Conservation (phyloP, 2,113 vertebrate species). For the Mesocricetus auratus region DNA sequence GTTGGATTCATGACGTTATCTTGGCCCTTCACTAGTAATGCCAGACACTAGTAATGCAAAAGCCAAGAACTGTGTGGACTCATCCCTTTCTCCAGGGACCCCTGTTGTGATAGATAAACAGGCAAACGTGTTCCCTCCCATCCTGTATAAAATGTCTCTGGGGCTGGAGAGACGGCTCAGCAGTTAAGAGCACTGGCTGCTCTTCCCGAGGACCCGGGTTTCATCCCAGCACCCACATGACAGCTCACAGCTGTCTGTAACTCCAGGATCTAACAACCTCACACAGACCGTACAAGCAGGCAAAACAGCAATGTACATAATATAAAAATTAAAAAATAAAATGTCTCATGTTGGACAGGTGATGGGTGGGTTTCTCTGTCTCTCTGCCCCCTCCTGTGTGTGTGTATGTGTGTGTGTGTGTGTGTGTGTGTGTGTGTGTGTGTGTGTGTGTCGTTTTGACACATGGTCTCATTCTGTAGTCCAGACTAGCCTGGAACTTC, state of each 20-base stretch:
- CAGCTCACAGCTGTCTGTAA: no score
- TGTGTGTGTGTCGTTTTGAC: not conserved
- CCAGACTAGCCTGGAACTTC: not conserved
- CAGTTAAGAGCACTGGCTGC: no score
- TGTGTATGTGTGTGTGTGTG: no score
- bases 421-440: no score
- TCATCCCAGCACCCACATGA: no score
- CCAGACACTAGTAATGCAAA: fast-evolving
- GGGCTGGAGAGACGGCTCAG: no score
- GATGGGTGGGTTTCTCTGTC: not conserved
- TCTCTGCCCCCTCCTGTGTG: no score
- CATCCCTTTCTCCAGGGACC: not conserved
- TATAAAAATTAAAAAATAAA: no score
- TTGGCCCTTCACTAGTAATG: not conserved
- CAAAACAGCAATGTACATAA: no score
- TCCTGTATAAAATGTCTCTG: not conserved
- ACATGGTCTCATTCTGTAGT: not conserved
- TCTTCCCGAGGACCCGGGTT: no score
- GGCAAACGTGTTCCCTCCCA: not conserved
- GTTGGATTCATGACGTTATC: not conserved
- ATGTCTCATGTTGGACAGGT: not conserved
- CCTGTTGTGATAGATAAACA: not conserved
- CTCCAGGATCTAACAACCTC: no score
- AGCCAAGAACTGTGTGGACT: not conserved
- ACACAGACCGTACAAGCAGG: no score